Conservation (phyloP, 2,888 invertebrate genomes). For the Drosophila mercatorum region DNA sequence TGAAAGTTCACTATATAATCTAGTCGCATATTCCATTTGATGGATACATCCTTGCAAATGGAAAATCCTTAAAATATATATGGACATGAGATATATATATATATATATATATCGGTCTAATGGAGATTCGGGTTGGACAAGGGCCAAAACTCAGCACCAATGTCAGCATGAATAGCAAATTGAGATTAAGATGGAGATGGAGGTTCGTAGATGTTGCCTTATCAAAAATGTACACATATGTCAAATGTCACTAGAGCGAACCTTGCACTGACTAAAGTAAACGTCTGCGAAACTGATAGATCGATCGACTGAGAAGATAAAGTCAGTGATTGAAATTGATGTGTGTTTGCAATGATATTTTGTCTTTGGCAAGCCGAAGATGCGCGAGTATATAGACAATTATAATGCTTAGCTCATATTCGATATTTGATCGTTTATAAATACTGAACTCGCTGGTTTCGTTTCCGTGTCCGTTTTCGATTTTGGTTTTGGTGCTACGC, state of each 20-base stretch:
- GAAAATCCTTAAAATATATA: constrained; percentile 3
- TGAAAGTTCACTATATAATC: constrained; percentile 11
- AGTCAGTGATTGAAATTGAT: background rate
- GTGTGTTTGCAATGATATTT: constrained; percentile 19
- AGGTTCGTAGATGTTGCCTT: background rate
- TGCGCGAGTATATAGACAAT: background rate
- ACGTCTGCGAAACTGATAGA: background rate
- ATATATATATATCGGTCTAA: background rate
- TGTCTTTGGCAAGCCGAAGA: constrained; percentile 18
- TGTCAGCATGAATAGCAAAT: background rate
- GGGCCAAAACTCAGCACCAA: background rate
- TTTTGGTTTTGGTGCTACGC: constrained; percentile 1
- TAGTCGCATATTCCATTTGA: constrained; percentile 40
- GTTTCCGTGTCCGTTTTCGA: background rate
- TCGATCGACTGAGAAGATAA: background rate
- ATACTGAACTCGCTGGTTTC: background rate
- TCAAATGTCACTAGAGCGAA: background rate
- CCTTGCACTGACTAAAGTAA: background rate
- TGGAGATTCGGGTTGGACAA: background rate
- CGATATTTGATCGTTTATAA: constrained; percentile 14
- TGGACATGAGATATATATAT: background rate
- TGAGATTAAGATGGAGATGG: too few relatives aligned
- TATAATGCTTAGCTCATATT: background rate
- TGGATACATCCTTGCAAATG: constrained; percentile 26
- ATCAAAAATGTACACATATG: background rate